Evolutionary conservation across 1,140 invertebrate species (phyloP).

Genomic region (Muscidifurax raptorellus): DNA sequence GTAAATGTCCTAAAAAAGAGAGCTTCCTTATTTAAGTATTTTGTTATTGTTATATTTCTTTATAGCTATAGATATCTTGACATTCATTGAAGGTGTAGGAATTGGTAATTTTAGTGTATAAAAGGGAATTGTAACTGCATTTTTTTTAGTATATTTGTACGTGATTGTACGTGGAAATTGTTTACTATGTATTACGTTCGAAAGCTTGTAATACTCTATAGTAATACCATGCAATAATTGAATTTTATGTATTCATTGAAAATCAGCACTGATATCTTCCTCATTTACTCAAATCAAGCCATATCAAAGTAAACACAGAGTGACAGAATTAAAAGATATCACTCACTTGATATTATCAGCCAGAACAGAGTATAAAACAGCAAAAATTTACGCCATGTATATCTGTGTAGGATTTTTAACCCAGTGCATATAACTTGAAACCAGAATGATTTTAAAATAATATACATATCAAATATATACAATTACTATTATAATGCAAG

Average conservation of each 20-base stretch:
- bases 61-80: background rate
- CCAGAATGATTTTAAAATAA: background rate
- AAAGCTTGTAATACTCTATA: background rate
- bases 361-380: background rate
- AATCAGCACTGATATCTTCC: background rate
- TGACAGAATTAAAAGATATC: no score
- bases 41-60: conserved; percentile 33
- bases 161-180: background rate
- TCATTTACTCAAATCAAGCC: background rate
- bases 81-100: conserved; percentile 31
- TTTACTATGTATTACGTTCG: background rate
- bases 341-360: background rate
- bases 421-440: background rate
- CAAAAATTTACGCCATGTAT: no score
- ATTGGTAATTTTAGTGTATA: background rate
- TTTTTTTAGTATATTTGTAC: background rate
- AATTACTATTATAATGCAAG: background rate
- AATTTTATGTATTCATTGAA: conserved; percentile 15
- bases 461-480: background rate
- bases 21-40: conserved; percentile 20
- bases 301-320: background rate
- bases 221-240: background rate
- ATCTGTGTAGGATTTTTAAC: background rate
- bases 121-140: background rate
- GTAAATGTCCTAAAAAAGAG: conserved; percentile 6